These are phyloP conservation scores for Sweltsa coloradensis DNA, from an alignment of 1,140 invertebrate species.

Conservation along the genomic window DNA sequence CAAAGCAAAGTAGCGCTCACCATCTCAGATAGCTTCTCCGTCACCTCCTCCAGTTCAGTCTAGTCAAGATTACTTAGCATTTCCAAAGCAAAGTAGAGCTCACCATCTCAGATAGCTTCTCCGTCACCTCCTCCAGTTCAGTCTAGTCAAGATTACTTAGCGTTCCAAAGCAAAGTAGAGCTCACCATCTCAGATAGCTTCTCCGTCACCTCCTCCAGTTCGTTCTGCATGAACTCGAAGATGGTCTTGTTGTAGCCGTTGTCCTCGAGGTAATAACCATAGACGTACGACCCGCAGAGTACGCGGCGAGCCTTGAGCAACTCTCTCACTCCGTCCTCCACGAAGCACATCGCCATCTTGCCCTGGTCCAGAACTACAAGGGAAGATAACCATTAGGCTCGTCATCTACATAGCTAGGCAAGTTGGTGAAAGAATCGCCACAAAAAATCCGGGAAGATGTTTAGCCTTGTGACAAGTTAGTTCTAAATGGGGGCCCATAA, in stretches of 20 bases:
- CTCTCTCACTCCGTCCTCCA: constrained; percentile 51
- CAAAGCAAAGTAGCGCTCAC: no score
- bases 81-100: no score
- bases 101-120: constrained; percentile 52
- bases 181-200: constrained; percentile 52
- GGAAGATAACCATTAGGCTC: no score
- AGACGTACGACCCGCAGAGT: constrained; percentile 53
- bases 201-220: constrained; percentile 53
- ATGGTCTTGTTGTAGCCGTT: constrained; percentile 54
- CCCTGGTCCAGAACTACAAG: no score
- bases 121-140: constrained; percentile 51
- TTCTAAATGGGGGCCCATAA: no score
- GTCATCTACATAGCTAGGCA: no score
- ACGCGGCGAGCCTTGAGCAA: constrained; percentile 48
- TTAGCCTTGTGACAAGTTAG: neutral
- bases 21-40: constrained; percentile 52
- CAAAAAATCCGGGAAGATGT: neutral
- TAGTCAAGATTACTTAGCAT: no score
- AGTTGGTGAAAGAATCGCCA: constrained; percentile 6
- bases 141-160: no score
- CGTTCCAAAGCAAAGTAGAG: no score
- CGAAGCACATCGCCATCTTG: constrained; percentile 37
- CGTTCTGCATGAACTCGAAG: constrained; percentile 63
- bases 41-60: constrained; percentile 54
- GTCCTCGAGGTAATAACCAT: constrained; percentile 51